Base-by-base conservation (phyloP, 92 coral and sea anemone species). In the Parazoanthus swiftii region DNA sequence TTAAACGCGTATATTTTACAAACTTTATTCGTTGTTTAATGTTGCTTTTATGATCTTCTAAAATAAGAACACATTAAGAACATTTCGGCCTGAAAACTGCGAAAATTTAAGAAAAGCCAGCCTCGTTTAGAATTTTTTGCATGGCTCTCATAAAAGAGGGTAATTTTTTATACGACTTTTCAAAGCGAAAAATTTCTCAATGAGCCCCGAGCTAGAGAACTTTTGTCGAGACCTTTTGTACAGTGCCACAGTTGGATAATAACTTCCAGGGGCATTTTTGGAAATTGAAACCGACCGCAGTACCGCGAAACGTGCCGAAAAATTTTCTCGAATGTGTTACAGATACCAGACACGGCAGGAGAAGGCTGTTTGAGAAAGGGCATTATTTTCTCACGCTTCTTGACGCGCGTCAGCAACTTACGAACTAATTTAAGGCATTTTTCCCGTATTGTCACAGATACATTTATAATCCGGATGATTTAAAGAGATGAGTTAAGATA, bases 401-500 rank as follows among this genome's bases (percentile, higher is more conserved):
- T 44, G 50, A 38, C 26, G 29, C 50, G 37, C 72, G 85, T 80
- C 72, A 80, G 44, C 48, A 54, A 58, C 43, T 80, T 14, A 58
- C 39, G 58, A 80, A 48, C 51, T 48, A 48, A 48, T 48, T 48
- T 48, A 48, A 26, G 35, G 33, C 26, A 58, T 33, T 76, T 80
- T 80, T 58, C 29, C 48, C 44, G 20, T 56, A 3, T 35, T 54
- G 84, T 80, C 84, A 80, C 71, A 26, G 84, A 80, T 37, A 78
- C 63, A 36, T 80, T 63, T 63, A 63, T 58, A 80, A 58, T 59
- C 71, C 43, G 72, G 85, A 56, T 65, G 35, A 23, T 80, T 58
- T 54, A 80, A 56, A 80, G 85, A 80, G 71, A 80, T 56, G 73
- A 80, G 23, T 80, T 80, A 29, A 35, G 68, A 80, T 80, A 29